phyloP scores from a whole-genome alignment of 1,140 invertebrate species.

The Andricus grossulariae region DNA sequence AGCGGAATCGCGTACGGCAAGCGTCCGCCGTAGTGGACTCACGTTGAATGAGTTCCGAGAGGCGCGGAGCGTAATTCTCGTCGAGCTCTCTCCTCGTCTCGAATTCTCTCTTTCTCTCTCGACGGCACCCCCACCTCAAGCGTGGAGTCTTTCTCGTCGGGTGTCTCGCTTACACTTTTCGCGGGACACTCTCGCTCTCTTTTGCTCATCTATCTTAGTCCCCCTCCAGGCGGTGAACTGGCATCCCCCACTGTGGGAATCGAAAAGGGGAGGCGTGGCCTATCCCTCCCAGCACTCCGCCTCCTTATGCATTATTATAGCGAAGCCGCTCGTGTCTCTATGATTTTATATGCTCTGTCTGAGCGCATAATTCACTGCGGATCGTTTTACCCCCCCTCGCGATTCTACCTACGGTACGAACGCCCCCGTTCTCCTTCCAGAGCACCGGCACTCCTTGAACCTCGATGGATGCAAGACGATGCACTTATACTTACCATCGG shows the following conservation, averaged over 20 bases:
- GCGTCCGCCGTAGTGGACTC: slow-evolving; percentile 49
- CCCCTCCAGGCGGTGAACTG: slow-evolving; percentile 29
- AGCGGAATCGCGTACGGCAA: slow-evolving; percentile 31
- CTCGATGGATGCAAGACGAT: slow-evolving; percentile 47
- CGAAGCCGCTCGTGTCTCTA: slow-evolving; percentile 64
- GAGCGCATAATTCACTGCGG: slow-evolving; percentile 65
- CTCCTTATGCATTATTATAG: slow-evolving; percentile 76
- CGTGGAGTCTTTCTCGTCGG: slow-evolving; percentile 34
- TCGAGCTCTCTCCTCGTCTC: slow-evolving; percentile 30
- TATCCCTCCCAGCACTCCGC: slow-evolving; percentile 60
- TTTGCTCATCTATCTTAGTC: slow-evolving; percentile 32
- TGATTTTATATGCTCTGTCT: slow-evolving; percentile 73
- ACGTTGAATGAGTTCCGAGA: slow-evolving; percentile 53
- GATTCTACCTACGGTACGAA: slow-evolving; percentile 32
- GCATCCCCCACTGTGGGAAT: slow-evolving; percentile 27
- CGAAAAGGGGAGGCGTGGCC: slow-evolving; percentile 51
- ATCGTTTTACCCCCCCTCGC: slow-evolving; percentile 47
- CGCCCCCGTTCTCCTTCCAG: slow-evolving; percentile 25
- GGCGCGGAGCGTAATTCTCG: slow-evolving; percentile 40
- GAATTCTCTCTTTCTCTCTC: slow-evolving; percentile 33
- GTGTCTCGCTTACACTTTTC: slow-evolving; percentile 25
- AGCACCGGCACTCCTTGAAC: slow-evolving; percentile 32
- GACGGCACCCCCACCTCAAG: neutral
- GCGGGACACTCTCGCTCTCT: neutral
- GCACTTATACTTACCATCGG: slow-evolving; percentile 53